Evolutionary conservation across 2,113 vertebrate genomes (phyloP).

Genomic region (Numenius arquata): DNA sequence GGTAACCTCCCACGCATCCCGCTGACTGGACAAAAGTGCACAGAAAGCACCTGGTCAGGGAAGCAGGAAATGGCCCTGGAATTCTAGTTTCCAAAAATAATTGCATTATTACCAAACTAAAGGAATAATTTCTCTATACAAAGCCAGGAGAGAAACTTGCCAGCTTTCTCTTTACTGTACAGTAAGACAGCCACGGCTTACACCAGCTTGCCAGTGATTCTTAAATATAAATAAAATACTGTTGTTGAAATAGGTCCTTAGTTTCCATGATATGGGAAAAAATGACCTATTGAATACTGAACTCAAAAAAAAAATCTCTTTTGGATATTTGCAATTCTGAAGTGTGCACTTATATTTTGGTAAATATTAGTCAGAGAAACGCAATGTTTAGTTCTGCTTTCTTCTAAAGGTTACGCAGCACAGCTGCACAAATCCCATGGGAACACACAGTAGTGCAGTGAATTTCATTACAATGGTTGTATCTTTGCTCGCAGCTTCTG

Average conservation of each 20-base stretch:
- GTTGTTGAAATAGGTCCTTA: background rate
- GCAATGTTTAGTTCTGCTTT: background rate
- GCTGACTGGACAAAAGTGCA: background rate
- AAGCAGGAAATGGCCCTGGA: background rate
- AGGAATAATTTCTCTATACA: background rate
- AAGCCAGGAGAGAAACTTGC: background rate
- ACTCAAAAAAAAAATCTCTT: background rate
- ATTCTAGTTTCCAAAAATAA: background rate
- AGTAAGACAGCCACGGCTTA: background rate
- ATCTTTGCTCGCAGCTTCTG: background rate
- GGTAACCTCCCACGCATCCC: background rate
- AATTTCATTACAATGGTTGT: background rate
- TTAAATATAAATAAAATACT: background rate
- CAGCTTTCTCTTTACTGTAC: background rate
- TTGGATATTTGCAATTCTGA: background rate
- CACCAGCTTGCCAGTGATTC: background rate
- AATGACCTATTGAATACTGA: background rate
- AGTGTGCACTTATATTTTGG: background rate
- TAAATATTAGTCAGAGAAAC: constrained; percentile 39
- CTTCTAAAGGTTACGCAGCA: constrained; percentile 34
- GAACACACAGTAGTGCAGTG: background rate
- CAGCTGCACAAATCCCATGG: constrained; percentile 42
- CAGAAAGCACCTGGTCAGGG: background rate
- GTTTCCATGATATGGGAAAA: background rate
- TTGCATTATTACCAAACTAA: background rate